phyloP scores from a whole-genome alignment of 2,113 vertebrate genomes.

The Heterotis niloticus region DNA sequence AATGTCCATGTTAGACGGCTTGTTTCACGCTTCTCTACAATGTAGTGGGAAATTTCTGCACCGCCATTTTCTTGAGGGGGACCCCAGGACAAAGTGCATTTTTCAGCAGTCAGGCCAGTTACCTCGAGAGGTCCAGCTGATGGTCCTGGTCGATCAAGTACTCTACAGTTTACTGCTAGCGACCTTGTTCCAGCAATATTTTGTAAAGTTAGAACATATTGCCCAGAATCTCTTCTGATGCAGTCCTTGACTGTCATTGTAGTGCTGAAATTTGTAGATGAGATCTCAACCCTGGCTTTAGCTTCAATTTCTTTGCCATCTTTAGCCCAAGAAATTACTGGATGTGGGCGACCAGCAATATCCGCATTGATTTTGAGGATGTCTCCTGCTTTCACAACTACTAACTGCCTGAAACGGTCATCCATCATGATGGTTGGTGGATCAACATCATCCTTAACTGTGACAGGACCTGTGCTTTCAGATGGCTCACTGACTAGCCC shows the following conservation, averaged over 20 bases:
- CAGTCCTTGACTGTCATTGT: conserved; percentile 81
- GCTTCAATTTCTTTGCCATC: conserved; percentile 90
- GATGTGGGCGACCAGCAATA: conserved; percentile 85
- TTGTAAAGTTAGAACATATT: conserved; percentile 86
- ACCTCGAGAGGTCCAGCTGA: conserved; percentile 87
- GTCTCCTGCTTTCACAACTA: conserved; percentile 92
- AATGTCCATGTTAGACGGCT: conserved; percentile 93
- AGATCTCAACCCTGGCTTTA: conserved; percentile 88
- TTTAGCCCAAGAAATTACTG: conserved; percentile 89
- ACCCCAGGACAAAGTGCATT: conserved; percentile 89
- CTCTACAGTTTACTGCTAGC: conserved; percentile 86
- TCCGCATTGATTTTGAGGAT: conserved; percentile 87
- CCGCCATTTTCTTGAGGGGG: conserved; percentile 93
- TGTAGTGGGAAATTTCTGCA: conserved; percentile 88
- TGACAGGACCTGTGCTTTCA: conserved; percentile 87
- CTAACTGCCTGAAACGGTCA: conserved; percentile 80
- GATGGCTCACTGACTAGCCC: conserved; percentile 86
- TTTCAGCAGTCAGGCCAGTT: conserved; percentile 84
- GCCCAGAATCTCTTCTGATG: conserved; percentile 87
- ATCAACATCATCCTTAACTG: conserved; percentile 92
- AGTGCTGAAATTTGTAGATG: conserved; percentile 77
- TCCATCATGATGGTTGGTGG: conserved; percentile 90
- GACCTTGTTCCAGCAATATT: conserved; percentile 92
- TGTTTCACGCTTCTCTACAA: conserved; percentile 96
- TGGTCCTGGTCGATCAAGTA: conserved; percentile 92